Percentiles rank a stretch among this genome's conserved stretches.
Conservation (phyloP, 2,797 vertebrate species). For the Ceryle rudis region DNA sequence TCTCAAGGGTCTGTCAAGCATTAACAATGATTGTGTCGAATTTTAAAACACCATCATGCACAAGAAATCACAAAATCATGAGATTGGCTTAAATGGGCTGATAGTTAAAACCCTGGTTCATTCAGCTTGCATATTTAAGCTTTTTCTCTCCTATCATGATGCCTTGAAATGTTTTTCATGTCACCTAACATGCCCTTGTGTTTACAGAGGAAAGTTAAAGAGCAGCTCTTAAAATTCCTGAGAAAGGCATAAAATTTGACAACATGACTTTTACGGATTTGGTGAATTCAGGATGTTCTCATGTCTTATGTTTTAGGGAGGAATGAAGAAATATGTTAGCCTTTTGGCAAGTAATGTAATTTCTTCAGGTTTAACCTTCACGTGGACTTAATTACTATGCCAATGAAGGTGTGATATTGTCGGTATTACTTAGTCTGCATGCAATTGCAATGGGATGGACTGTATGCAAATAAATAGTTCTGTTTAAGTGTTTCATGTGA, state of each 20-base stretch:
- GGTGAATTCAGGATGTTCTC: background rate
- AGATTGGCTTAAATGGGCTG: background rate
- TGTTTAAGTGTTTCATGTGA: background rate
- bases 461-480: background rate
- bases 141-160: background rate
- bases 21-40: background rate
- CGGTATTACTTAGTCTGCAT: background rate
- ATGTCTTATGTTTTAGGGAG: background rate
- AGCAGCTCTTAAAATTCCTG: background rate
- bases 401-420: background rate
- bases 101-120: background rate
- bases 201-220: background rate
- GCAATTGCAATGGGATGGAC: background rate
- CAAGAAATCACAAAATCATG: background rate
- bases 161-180: background rate
- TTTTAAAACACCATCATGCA: background rate
- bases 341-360: background rate
- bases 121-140: background rate
- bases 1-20: background rate
- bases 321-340: background rate
- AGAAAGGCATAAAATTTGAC: background rate
- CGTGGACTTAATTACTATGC: background rate
- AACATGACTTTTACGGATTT: background rate
- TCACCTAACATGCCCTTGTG: accelerated
- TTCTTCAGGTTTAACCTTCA: background rate